Percentiles rank a stretch among this genome's conserved stretches.
phyloP scores from a whole-genome alignment of 2,113 vertebrate species.

The Papio anubis region DNA sequence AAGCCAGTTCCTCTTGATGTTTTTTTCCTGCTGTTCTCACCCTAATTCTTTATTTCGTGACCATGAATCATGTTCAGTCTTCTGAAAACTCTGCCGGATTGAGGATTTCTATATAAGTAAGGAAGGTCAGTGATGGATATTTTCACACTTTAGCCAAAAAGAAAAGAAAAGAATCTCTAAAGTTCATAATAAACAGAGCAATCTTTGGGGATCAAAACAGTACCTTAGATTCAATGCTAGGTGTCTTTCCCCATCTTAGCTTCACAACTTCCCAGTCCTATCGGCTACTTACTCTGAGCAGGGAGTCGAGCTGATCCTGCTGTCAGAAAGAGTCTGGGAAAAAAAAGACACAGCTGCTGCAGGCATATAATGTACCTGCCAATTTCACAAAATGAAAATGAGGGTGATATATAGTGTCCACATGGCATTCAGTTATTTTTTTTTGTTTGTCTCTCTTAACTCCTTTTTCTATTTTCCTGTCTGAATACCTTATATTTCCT shows the following conservation, averaged over 20 bases:
- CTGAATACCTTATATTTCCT: constrained; percentile 3
- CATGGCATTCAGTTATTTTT: constrained; percentile 4
- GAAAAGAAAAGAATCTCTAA: constrained; percentile 61
- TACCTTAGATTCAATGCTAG: constrained; percentile 41
- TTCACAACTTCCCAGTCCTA: constrained; percentile 11
- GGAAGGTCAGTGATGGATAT: constrained; percentile 57
- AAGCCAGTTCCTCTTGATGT: constrained; percentile 3
- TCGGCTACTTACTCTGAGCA: constrained; percentile 48
- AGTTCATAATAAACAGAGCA: constrained; percentile 68
- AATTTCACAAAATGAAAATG: constrained; percentile 55
- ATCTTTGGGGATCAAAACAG: constrained; percentile 62
- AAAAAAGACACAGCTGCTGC: constrained; percentile 15
- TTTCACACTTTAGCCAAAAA: constrained; percentile 55
- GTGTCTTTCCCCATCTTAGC: constrained; percentile 60
- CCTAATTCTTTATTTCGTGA: constrained; percentile 35
- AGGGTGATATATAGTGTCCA: constrained; percentile 52
- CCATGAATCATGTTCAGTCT: constrained; percentile 7
- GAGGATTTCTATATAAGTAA: constrained; percentile 48
- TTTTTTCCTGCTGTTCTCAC: constrained; percentile 32
- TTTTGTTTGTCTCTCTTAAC: background rate
- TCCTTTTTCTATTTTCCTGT: constrained; percentile 16
- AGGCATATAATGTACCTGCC: constrained; percentile 62
- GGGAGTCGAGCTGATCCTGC: background rate
- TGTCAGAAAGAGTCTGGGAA: constrained; percentile 12
- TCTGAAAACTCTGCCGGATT: constrained; percentile 53